Evolutionary conservation across 1,140 invertebrate species (phyloP), one percentile per base, ranked within the genome.

Genomic region (Teleogryllus occipitalis): DNA sequence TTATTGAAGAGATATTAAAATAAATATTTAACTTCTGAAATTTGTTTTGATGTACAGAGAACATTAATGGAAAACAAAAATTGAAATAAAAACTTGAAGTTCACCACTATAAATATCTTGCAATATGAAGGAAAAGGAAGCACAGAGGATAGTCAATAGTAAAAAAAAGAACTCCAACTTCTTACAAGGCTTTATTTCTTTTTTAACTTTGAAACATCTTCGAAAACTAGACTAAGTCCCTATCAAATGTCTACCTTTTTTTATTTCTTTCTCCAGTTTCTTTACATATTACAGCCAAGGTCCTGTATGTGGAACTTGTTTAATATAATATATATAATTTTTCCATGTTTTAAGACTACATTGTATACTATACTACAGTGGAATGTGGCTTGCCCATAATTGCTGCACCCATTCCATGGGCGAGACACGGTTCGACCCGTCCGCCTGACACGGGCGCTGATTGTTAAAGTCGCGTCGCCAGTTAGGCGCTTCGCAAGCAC

Each of bases 181-280:
- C 65, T 78, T 22, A 65, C 78, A 78, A 78, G 78, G 78, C 78
- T 78, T 78, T 78, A 78, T 78, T 78, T 78, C 54, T 47, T 78
- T 78, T 27, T 77, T 77, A 78, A 78, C 78, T 78, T 78, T 74
- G 78, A 78, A 78, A 78, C 78, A 78, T 78, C 78, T 73, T 78
- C 78, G 54, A 78, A 78, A 78, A 78, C 73, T 78, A 78, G 48
- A 78, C 78, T 78, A 78, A 22, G 65, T 78, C 78, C 78, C 78
- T 78, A 78, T 78, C 27, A 74, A 39, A 78, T 74, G 54, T 78
- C 78, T 78, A 78, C 78, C 47, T 65, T 75, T 22, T 75, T 75
- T 75, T 27, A 75, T 75, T 39, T 27, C 46, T 75, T 75, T 75
- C 10, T 75, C 21, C 21, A 14, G 21, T 75, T 78, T 78, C 73